Evolutionary conservation across 1,140 invertebrate genomes (phyloP).

Genomic region (honey bee (Apis mellifera)): DNA sequence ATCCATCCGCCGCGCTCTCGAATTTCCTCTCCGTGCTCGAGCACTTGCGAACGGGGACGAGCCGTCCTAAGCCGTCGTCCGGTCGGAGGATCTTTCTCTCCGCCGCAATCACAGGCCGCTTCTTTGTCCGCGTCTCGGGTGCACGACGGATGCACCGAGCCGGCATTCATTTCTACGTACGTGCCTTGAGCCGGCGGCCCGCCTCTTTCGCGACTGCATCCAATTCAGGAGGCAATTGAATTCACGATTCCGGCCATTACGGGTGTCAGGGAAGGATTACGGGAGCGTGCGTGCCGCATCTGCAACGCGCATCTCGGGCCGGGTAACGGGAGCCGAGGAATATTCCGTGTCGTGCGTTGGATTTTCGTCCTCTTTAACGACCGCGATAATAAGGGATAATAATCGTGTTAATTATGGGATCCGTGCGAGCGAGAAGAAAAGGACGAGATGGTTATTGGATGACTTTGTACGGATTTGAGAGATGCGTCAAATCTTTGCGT

Average conservation of each 20-base stretch:
- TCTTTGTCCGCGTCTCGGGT: constrained; percentile 35
- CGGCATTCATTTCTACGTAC: constrained; percentile 54
- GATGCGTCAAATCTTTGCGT: too few species aligned
- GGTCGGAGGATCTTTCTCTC: constrained; percentile 50
- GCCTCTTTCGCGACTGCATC: constrained; percentile 59
- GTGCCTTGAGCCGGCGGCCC: constrained; percentile 60
- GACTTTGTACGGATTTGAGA: too few species aligned
- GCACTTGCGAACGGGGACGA: constrained; percentile 36
- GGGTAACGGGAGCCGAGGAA: constrained; percentile 19
- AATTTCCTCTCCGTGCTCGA: constrained; percentile 22
- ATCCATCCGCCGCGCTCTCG: not conserved
- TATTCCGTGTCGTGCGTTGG: not conserved
- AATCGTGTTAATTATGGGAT: constrained; percentile 24
- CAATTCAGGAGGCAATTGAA: constrained; percentile 78
- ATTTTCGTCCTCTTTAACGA: not conserved
- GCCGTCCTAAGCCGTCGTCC: constrained; percentile 41
- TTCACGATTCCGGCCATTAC: constrained; percentile 79
- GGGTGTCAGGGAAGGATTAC: constrained; percentile 79
- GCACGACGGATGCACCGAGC: constrained; percentile 54
- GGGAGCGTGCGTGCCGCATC: constrained; percentile 76
- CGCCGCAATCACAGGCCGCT: constrained; percentile 33
- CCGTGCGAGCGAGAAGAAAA: too few species aligned
- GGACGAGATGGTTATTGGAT: too few species aligned
- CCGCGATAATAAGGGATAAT: not conserved
- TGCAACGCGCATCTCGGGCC: constrained; percentile 43